Evolutionary conservation across 2,888 invertebrate species (phyloP), one percentile per base, ranked within the genome.

Genomic region (Bembecia ichneumoniformis): DNA sequence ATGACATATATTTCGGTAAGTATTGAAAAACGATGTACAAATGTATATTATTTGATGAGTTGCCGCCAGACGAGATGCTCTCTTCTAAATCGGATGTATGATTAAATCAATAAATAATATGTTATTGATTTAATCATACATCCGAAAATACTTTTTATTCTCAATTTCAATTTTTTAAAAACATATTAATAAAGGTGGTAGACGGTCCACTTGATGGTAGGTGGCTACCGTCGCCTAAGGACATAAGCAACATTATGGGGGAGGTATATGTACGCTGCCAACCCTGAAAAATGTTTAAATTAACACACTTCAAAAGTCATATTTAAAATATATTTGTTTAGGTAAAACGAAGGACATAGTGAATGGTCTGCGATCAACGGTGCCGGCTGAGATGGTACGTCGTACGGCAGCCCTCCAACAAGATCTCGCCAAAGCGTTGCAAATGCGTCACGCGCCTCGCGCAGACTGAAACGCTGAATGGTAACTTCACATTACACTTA

Each of bases 301-400:
- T n/a, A n/a, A n/a, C n/a, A n/a, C n/a, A n/a, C n/a, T n/a, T n/a
- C n/a, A n/a, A n/a, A n/a, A n/a, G n/a, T n/a, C n/a, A n/a, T n/a
- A n/a, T n/a, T n/a, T n/a, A n/a, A n/a, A 20, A 20, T 20, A 20
- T 28, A 7, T 28, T 28, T 7, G 20, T 49, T 0, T 59, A 88
- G 88, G 87, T 50, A 99, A 99, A 87, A 99, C 99, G 49, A 97
- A 96, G 83, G 98, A 98, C 81, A 98, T 99, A 70, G 97, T 99
- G 52, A 97, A 97, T 75, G 96, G 97, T 10, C 89, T 99, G 62
- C 90, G 97, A 49, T 89, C 90, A 44, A 93, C 96, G 58, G 93
- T 95, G 68, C 93, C 95, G 7, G 84, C 97, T 51, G 93, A 95
- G 47, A 96, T 97, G 76, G 93, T 94, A 64, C 90, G 92, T 59